Base-by-base conservation (phyloP, 2,888 invertebrate genomes). In the Polymixis flavicincta region DNA sequence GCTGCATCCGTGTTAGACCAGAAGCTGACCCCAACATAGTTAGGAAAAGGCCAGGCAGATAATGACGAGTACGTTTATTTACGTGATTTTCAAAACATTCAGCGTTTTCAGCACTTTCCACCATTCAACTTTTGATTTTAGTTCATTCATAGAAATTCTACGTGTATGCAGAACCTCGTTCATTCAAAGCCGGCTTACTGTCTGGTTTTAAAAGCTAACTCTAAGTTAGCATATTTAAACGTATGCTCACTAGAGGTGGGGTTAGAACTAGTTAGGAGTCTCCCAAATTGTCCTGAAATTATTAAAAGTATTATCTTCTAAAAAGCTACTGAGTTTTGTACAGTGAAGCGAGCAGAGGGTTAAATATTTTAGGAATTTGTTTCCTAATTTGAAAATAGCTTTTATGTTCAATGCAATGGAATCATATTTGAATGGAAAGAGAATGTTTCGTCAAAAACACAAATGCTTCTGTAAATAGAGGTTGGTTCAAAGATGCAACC, bases 141-240 rank as follows among this genome's bases (percentile, higher is more conserved):
- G n/a, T 5, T 48, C 32, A 32, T 55, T 25, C 22, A 22, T 25
- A 72, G 8, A 55, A 73, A 17, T 17, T 1, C 3, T 22, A 19
- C 17, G 13, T 9, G 25, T 54, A 13, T 57, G 22, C 57, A 50
- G 75, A 78, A 67, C 52, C 76, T 19, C 22, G n/a, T 19, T 14
- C 2, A 52, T 48, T 25, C 14, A 50, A 72, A 50, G 14, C 55
- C 50, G 8, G 19, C 37, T 80, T 37, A 48, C 52, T 37, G 45
- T 59, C 80, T 55, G 28, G 42, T 13, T 59, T 68, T 68, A 71
- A 64, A 74, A 65, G 42, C 32, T 57, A 80, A 48, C 45, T 52
- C 19, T 42, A 57, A 74, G 25, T 74, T 64, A 80, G 54, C 42
- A 63, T 59, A 60, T 60, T 82, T 50, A 69, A 80, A 69, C 65